Evolutionary conservation across 2,797 vertebrate genomes (phyloP).

Genomic region (Malurus splendens): DNA sequence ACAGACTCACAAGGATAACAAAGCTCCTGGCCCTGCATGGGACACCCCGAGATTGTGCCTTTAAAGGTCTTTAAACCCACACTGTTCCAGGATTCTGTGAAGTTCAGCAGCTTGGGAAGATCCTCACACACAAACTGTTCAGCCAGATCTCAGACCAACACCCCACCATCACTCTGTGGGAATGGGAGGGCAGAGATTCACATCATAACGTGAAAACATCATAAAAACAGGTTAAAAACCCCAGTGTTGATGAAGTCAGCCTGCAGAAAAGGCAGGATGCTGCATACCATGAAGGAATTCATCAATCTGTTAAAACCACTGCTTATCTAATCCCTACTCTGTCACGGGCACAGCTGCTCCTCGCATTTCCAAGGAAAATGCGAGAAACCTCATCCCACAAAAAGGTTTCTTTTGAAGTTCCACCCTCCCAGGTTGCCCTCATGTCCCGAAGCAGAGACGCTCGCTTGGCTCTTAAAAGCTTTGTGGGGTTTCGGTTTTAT

Average conservation of each 20-base stretch:
- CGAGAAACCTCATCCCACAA: background rate
- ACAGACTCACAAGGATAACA: background rate
- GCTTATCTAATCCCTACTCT: background rate
- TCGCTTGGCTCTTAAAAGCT: background rate
- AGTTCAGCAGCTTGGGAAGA: background rate
- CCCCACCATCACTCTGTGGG: fast-evolving
- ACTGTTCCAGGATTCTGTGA: background rate
- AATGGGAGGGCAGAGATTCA: background rate
- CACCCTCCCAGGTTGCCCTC: background rate
- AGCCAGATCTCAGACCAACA: background rate
- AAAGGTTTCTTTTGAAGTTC: background rate
- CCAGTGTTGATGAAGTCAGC: fast-evolving
- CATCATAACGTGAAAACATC: background rate
- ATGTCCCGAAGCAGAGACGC: background rate
- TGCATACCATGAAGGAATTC: background rate
- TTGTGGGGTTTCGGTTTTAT: background rate
- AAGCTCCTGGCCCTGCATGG: background rate
- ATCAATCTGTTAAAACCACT: background rate
- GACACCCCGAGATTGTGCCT: background rate
- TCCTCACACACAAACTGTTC: fast-evolving
- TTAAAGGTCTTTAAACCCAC: background rate
- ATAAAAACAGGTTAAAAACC: background rate
- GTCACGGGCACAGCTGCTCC: background rate
- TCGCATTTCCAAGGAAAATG: background rate
- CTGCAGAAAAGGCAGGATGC: background rate